Conservation (phyloP, 2,113 vertebrate species). For the Syngnathoides biaculeatus region DNA sequence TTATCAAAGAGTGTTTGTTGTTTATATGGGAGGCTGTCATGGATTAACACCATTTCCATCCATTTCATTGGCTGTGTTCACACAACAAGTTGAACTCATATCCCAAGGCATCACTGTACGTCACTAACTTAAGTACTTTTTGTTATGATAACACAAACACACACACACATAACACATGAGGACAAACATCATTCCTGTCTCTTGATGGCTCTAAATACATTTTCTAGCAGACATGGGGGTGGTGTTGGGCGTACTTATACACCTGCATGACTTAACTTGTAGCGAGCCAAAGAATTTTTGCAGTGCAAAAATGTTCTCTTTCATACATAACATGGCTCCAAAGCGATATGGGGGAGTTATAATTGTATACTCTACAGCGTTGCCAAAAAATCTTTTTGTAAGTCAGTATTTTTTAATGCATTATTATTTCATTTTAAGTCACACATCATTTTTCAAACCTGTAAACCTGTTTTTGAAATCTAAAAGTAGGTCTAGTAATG, state of each 20-base stretch:
- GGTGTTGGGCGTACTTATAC: constrained; percentile 32
- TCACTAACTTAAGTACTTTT: neutral
- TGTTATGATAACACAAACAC: neutral
- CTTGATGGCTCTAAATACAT: neutral
- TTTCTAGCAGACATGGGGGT: constrained; percentile 2
- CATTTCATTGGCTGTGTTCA: no score
- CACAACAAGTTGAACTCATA: no score
- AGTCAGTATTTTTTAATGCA: neutral
- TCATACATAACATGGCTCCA: neutral
- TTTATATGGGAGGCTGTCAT: no score
- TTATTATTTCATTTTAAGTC: neutral
- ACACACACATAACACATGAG: neutral
- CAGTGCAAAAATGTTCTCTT: constrained; percentile 2
- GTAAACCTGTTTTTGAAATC: no score
- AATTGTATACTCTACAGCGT: neutral
- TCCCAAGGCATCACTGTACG: no score
- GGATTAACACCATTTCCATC: no score
- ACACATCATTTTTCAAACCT: neutral
- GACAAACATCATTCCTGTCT: neutral
- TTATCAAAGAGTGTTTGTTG: no score
- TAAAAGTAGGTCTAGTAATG: no score
- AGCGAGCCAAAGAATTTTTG: constrained; percentile 15
- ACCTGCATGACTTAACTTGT: constrained; percentile 55
- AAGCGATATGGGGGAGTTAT: neutral
- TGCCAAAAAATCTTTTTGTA: neutral